Evolutionary conservation across 1,140 invertebrate species (phyloP), one percentile per base, ranked within the genome.

Genomic region (Cardiocondyla obscurior): DNA sequence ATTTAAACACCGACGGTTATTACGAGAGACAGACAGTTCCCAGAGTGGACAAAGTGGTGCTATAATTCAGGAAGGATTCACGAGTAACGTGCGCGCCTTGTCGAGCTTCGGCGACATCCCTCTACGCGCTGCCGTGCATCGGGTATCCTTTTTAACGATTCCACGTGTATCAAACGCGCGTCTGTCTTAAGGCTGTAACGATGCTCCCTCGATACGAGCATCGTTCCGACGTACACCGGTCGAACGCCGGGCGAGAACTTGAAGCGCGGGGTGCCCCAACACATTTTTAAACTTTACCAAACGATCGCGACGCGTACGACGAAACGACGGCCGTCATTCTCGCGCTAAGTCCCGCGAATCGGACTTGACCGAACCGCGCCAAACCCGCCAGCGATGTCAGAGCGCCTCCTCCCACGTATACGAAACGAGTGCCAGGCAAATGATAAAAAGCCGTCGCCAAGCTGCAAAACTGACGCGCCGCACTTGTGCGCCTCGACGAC

Each of bases 11-110:
- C 25, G 81, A 42, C 84, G 58, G 79, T 86, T 86, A 86, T 86
- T 86, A 83, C 81, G 39, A 7, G 42, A 73, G 70, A 72, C 81
- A 67, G 81, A 86, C 84, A 51, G 62, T 70, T 70, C 73, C 42
- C 44, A 44, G 79, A 49, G 49, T 65, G 81, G 85, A 83, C 85
- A 87, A 86, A 87, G 85, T 87, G 85, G 65, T 81, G 65, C 73
- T 44, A 87, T 87, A 87, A 73, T 86, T 87, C 82, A 86, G 72
- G 81, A 82, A 79, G 85, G 73, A 83, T 87, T 81, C 81, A 46
- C 49, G 85, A 86, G 16, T 73, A 83, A 86, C 85, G 65, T 51
- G 39, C 62, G 2, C 72, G 72, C 55, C 30, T 10, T 36, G 85
- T 79, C 84, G 79, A 36, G 19, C 81, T 65, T 39, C 3, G 57